Percentiles rank a stretch among this genome's conserved stretches.
phyloP scores from a whole-genome alignment of 2,113 vertebrate genomes.

The Gymnocephalus cernua region DNA sequence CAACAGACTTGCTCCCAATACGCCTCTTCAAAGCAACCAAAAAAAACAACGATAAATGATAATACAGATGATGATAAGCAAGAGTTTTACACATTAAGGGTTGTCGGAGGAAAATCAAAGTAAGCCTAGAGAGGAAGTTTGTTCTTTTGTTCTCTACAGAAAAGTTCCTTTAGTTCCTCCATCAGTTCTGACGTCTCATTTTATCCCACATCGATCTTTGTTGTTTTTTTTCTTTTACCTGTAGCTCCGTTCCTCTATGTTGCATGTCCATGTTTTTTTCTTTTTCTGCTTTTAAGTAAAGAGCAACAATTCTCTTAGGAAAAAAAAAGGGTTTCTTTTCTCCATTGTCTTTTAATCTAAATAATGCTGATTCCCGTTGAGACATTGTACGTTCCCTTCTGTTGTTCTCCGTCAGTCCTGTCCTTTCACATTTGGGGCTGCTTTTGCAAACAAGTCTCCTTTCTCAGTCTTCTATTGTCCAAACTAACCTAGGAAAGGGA shows the following conservation, averaged over 20 bases:
- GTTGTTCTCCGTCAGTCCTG: conserved; percentile 58
- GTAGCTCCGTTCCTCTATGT: conserved; percentile 55
- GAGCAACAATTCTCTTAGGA: conserved; percentile 58
- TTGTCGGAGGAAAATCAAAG: conserved; percentile 70
- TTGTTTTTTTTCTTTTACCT: conserved; percentile 29
- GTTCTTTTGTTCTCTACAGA: conserved; percentile 68
- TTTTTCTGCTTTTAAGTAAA: conserved; percentile 64
- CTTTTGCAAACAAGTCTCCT: conserved; percentile 31
- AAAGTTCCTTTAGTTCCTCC: conserved; percentile 66
- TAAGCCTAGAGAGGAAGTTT: conserved; percentile 72
- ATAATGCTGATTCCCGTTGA: conserved; percentile 70
- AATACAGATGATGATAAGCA: conserved; percentile 57
- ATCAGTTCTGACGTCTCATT: conserved; percentile 53
- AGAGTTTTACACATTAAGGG: conserved; percentile 64
- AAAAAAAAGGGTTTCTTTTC: conserved; percentile 36
- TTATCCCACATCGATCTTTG: conserved; percentile 48
- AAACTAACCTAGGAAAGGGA: conserved; percentile 52
- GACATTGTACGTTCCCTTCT: conserved; percentile 81
- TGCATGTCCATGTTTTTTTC: conserved; percentile 56
- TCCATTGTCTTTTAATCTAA: conserved; percentile 71
- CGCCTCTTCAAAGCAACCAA: conserved; percentile 45
- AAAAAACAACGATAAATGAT: conserved; percentile 43
- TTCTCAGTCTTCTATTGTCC: conserved; percentile 48
- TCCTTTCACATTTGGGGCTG: conserved; percentile 50
- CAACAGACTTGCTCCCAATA: conserved; percentile 56